Evolutionary conservation across 1,140 invertebrate genomes (phyloP).

Genomic region (Musca vetustissima): DNA sequence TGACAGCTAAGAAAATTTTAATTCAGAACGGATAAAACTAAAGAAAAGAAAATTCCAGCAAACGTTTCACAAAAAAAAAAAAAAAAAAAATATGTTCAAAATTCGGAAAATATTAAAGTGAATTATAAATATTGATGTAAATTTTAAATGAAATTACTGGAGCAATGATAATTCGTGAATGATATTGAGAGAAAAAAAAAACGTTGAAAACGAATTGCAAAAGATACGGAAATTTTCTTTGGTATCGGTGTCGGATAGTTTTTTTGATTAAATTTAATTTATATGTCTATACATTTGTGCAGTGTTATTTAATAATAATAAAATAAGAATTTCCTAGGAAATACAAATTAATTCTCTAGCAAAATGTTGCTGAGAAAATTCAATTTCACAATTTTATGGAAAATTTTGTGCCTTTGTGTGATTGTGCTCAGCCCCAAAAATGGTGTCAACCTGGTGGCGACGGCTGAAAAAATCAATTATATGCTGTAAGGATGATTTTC

Average conservation of each 20-base stretch:
- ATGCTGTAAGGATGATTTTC: slow-evolving; percentile 43
- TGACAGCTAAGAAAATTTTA: slow-evolving; percentile 5
- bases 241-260: neutral
- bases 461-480: slow-evolving; percentile 52
- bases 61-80: neutral
- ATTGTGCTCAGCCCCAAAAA: slow-evolving; percentile 26
- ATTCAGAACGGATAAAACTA: neutral
- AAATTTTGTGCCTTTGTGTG: slow-evolving; percentile 17
- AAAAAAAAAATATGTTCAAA: neutral
- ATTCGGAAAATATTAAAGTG: neutral
- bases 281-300: neutral
- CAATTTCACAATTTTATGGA: slow-evolving; percentile 1
- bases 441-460: slow-evolving; percentile 26
- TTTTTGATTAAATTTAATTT: neutral
- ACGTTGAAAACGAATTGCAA: neutral
- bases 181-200: too few species aligned
- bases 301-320: too few species aligned
- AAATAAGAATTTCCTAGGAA: neutral
- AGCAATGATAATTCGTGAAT: neutral
- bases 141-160: neutral
- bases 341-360: neutral
- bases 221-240: neutral
- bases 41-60: neutral
- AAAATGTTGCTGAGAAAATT: slow-evolving; percentile 4
- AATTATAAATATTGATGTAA: neutral